Evolutionary conservation across 2,797 vertebrate species (phyloP).

Genomic region (Nannoperca australis): DNA sequence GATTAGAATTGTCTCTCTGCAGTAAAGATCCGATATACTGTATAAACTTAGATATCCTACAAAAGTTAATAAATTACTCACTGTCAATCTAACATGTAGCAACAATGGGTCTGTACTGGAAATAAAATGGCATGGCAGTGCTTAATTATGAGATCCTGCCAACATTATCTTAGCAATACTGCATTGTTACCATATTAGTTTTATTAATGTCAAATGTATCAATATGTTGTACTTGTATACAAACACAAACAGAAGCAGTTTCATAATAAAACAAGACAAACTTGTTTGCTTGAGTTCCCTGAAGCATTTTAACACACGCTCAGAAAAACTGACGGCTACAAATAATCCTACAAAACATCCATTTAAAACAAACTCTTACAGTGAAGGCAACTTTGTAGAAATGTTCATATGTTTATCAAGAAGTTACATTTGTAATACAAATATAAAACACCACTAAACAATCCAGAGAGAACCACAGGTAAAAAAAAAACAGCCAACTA

Average conservation of each 20-base stretch:
- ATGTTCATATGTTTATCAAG: constrained; percentile 34
- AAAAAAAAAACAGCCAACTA: neutral
- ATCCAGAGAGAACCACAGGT: constrained; percentile 30
- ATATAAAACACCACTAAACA: constrained; percentile 37
- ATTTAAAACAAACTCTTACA: constrained; percentile 46
- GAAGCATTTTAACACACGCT: constrained; percentile 26
- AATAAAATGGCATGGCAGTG: constrained; percentile 22
- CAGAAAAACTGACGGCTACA: constrained; percentile 7
- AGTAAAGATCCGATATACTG: constrained; percentile 25
- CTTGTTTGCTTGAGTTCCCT: constrained; percentile 44
- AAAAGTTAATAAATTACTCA: constrained; percentile 24
- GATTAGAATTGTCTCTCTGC: neutral
- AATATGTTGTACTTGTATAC: constrained; percentile 67
- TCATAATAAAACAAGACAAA: constrained; percentile 64
- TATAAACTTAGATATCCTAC: constrained; percentile 22
- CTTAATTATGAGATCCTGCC: constrained; percentile 32
- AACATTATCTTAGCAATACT: constrained; percentile 39
- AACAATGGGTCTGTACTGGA: constrained; percentile 22
- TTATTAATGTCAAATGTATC: constrained; percentile 57
- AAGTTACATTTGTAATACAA: constrained; percentile 32
- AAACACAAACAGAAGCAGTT: constrained; percentile 48
- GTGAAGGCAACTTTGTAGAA: constrained; percentile 62
- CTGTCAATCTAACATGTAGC: neutral
- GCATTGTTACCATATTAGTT: constrained; percentile 57
- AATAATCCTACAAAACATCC: constrained; percentile 37